A percentile compares a stretch with the other conserved stretches of the same genome.
Evolutionary conservation across 2,888 invertebrate species (phyloP).

Genomic region (Chymomyza procnemis): DNA sequence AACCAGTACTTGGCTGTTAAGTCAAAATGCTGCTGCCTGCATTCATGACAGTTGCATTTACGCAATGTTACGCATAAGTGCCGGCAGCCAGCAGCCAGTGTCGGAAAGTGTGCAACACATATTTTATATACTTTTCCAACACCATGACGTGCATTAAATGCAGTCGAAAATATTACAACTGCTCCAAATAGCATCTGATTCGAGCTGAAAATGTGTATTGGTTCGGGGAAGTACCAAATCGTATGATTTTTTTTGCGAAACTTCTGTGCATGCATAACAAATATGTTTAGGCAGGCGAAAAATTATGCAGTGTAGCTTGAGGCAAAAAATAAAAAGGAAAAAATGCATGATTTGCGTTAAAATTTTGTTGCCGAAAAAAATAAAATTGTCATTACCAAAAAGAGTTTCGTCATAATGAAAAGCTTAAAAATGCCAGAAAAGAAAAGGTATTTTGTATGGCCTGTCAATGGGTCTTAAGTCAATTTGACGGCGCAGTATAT

Average conservation of each 20-base stretch:
- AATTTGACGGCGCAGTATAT: conserved; percentile 32
- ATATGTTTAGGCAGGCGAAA: conserved; percentile 65
- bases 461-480: conserved; percentile 30
- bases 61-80: conserved; percentile 65
- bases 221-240: no score
- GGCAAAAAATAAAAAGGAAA: neutral
- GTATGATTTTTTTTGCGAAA: neutral
- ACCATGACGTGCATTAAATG: neutral
- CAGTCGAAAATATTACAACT: conserved; percentile 9
- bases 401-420: conserved; percentile 15
- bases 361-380: conserved; percentile 7
- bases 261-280: conserved; percentile 4
- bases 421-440: neutral
- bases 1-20: neutral
- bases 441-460: conserved; percentile 35
- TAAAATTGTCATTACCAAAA: conserved; percentile 40
- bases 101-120: conserved; percentile 30
- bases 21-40: neutral
- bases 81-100: conserved; percentile 21
- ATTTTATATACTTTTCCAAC: conserved; percentile 13
- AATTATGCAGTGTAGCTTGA: conserved; percentile 66
- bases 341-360: conserved; percentile 22
- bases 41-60: conserved; percentile 64
- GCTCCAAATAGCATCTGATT: conserved; percentile 6
- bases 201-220: neutral